These are phyloP conservation scores for Hermaeophaga mercurialis DNA, from an alignment of 2,888 invertebrate species.

Conservation along the genomic window DNA sequence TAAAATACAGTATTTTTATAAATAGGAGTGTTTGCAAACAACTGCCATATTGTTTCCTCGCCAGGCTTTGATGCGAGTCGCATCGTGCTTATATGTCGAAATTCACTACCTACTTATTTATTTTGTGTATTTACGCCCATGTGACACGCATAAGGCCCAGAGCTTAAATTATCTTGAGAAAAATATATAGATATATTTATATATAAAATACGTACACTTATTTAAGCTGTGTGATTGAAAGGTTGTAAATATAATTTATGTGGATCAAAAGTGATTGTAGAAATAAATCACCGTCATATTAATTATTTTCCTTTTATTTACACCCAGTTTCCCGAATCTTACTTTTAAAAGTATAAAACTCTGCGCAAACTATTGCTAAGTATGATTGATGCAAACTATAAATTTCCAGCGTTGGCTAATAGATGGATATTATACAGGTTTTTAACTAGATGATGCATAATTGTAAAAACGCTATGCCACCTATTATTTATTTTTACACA, in stretches of 20 bases:
- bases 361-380: no score
- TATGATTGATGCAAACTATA: no score
- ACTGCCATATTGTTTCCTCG: slow-evolving; percentile 45
- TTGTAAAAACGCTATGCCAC: no score
- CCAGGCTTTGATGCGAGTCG: slow-evolving; percentile 47
- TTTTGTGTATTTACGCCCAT: slow-evolving; percentile 47
- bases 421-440: no score
- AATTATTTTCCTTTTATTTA: slow-evolving; percentile 31
- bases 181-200: slow-evolving; percentile 49
- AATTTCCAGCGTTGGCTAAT: no score
- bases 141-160: slow-evolving; percentile 51
- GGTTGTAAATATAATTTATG: slow-evolving; percentile 59
- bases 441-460: no score
- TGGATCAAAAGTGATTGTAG: slow-evolving; percentile 58
- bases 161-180: slow-evolving; percentile 50
- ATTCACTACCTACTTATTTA: slow-evolving; percentile 38
- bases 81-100: slow-evolving; percentile 38
- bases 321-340: no score
- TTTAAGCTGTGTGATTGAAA: slow-evolving; percentile 58
- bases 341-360: no score
- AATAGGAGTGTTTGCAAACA: slow-evolving; percentile 45
- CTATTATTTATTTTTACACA: no score
- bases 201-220: slow-evolving; percentile 56
- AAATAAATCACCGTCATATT: slow-evolving; percentile 56
- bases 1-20: no score